These are phyloP conservation scores for Helicoverpa assulta DNA, from an alignment of 2,888 invertebrate genomes.

Conservation along the genomic window DNA sequence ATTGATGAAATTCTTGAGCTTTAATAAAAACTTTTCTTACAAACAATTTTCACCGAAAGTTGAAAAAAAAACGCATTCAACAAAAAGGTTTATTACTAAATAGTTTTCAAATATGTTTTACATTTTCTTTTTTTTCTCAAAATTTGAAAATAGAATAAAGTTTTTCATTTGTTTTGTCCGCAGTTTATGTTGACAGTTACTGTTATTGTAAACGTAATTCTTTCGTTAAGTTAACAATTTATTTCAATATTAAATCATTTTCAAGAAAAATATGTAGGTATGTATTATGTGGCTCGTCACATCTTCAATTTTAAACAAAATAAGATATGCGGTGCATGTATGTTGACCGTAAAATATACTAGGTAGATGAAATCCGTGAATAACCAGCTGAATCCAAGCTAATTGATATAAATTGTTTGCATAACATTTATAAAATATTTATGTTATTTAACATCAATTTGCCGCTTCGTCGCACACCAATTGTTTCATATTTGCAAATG, in stretches of 20 bases:
- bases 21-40: constrained; percentile 31
- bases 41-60: constrained; percentile 25
- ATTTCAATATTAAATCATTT: too few relatives aligned
- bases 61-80: constrained; percentile 18
- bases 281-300: too few relatives aligned
- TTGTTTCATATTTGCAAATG: constrained; percentile 38
- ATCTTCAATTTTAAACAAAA: too few relatives aligned
- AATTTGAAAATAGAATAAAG: constrained; percentile 20
- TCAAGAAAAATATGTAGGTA: too few relatives aligned
- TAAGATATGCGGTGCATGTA: too few relatives aligned
- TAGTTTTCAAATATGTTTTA: constrained; percentile 38
- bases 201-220: neutral
- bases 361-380: constrained; percentile 20
- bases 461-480: constrained; percentile 18
- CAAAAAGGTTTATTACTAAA: constrained; percentile 29
- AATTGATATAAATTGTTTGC: constrained; percentile 37
- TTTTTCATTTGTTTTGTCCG: constrained; percentile 27
- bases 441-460: constrained; percentile 42
- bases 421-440: constrained; percentile 35
- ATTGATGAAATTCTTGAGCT: constrained; percentile 32
- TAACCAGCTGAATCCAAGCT: constrained; percentile 18
- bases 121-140: constrained; percentile 19
- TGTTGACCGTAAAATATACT: too few relatives aligned
- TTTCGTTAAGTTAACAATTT: too few relatives aligned
- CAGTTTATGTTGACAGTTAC: constrained; percentile 18